These are phyloP conservation scores for Cephus cinctus DNA, from an alignment of 1,140 invertebrate species.

Conservation along the genomic window DNA sequence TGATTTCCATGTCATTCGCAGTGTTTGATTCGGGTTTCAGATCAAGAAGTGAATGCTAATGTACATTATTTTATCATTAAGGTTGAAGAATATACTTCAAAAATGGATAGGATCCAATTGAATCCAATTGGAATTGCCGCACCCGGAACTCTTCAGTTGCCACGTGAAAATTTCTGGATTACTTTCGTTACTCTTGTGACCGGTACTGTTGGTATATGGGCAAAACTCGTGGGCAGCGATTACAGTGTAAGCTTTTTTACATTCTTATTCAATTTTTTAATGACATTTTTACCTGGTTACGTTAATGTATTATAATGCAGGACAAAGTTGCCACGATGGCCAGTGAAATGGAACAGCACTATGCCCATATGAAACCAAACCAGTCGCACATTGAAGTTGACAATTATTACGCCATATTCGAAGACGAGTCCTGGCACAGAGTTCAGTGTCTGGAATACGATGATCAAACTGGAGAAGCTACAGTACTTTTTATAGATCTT, in stretches of 20 bases:
- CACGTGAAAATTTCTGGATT: conserved; percentile 56
- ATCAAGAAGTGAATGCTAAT: no score
- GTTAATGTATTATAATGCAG: conserved; percentile 45
- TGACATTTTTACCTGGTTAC: conserved; percentile 1
- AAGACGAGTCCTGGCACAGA: conserved; percentile 61
- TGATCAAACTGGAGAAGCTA: conserved; percentile 43
- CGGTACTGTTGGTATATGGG: conserved; percentile 58
- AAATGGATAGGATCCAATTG: conserved; percentile 20
- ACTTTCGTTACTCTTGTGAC: conserved; percentile 57
- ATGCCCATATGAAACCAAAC: conserved; percentile 38
- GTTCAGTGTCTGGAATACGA: conserved; percentile 58
- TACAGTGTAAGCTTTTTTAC: conserved; percentile 55
- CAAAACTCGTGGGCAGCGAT: conserved; percentile 55
- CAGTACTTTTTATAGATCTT: conserved; percentile 64
- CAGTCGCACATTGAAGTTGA: conserved; percentile 27
- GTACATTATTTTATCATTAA: no score
- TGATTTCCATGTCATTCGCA: no score
- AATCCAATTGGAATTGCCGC: conserved; percentile 17
- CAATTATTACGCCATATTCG: conserved; percentile 61
- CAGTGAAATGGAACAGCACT: conserved; percentile 59
- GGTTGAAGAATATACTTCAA: no score
- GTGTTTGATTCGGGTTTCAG: no score
- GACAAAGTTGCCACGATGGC: conserved; percentile 56
- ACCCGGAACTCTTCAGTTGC: conserved; percentile 52
- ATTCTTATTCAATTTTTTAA: conserved; percentile 5